Base-by-base conservation (phyloP, 2,797 vertebrate genomes). In the Rhinichthys osculus region DNA sequence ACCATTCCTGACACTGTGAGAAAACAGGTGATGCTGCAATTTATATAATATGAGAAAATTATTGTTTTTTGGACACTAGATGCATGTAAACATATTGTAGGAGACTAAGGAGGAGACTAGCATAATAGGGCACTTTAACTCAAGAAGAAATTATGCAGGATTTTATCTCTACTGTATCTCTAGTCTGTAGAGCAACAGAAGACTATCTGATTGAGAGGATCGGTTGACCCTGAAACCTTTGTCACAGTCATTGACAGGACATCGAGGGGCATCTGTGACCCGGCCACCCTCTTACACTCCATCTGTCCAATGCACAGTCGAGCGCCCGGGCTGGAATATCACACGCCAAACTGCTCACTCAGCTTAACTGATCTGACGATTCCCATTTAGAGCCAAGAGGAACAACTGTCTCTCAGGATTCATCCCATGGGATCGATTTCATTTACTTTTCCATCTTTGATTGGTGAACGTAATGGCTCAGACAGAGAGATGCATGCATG, bases 311-410 rank as follows among this genome's bases (percentile, higher is more conserved):
- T 80, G 33, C 57, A 74, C 23, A 74, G 23, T 81, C 78, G 2
- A 83, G 54, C 5, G 10, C 66, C 79, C 42, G 27, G 23, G 47
- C 82, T 66, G 38, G 27, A 84, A 76, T 78, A 44, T 74, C 70
- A 42, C 71, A 67, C 23, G 8, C 59, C 77, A 59, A 47, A 85
- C 50, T 84, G 78, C 82, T 78, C 80, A 19, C 64, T 87, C 86
- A 87, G 78, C 86, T 87, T 82, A 81, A 87, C 42, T 81, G 78
- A 87, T 85, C 67, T 42, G 77, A 81, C 66, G 40, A 83, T 66
- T 84, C 47, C 21, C 16, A 2, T 52, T 77, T 62, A 40, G 73
- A 50, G 59, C 81, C 84, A 80, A 88, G 66, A 88, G 27, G 69
- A 66, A 74, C 77, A 57, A 54, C 69, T 73, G 69, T 74, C 73